These are phyloP conservation scores for Saccostrea cuccullata DNA, from an alignment of 1,140 invertebrate genomes.

Conservation along the genomic window DNA sequence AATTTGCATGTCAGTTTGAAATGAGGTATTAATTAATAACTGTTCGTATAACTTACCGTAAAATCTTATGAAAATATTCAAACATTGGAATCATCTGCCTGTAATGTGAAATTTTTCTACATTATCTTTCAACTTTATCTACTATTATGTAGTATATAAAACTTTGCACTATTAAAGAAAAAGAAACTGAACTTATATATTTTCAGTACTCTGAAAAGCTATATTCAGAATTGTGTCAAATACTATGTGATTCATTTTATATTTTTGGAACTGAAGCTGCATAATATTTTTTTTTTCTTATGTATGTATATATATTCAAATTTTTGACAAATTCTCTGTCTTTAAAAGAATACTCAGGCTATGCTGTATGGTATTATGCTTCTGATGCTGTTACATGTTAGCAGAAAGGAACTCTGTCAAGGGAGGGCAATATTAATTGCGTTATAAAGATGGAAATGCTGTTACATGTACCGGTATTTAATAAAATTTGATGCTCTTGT, in stretches of 20 bases:
- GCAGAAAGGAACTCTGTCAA: no score
- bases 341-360: background rate
- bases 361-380: background rate
- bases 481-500: no score
- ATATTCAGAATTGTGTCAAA: background rate
- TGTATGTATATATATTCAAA: background rate
- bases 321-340: background rate
- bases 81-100: background rate
- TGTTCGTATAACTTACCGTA: no score
- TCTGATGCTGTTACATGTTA: background rate
- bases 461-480: no score
- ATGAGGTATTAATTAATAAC: no score
- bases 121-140: background rate
- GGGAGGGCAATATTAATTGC: no score
- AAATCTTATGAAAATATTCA: background rate
- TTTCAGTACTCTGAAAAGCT: no score
- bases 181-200: background rate
- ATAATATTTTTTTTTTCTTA: background rate
- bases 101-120: no score
- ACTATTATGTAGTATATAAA: background rate
- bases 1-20: background rate
- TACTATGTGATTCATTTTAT: background rate
- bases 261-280: background rate
- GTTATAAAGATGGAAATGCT: no score
- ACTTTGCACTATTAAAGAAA: background rate